Evolutionary conservation across 2,113 vertebrate genomes (phyloP), one percentile per base, ranked within the genome.

Genomic region (Theristicus caerulescens): DNA sequence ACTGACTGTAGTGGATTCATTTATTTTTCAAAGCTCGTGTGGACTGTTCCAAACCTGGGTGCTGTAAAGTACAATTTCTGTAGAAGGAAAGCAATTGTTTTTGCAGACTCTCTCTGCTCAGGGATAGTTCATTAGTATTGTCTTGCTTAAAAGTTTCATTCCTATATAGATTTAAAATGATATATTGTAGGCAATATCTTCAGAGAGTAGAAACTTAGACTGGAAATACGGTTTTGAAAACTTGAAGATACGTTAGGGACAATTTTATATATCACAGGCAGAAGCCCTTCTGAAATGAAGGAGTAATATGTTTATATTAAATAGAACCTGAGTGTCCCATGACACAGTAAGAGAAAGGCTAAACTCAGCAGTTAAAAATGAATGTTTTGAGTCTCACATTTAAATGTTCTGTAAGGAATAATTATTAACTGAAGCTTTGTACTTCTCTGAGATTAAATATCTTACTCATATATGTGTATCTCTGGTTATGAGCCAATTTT

Each of bases 401-500:
- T 52, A 67, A 93, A 55, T 86, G 49, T 55, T 88, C 84, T 82
- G 40, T 57, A 44, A 77, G 38, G 73, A 90, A 59, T 51, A 82
- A 51, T 88, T 78, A 26, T 84, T 93, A 24, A 88, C 80, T 92
- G 86, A 78, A 85, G 58, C 29, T 20, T 93, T 95, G 55, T 32
- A 49, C 32, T 81, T 83, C 67, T 94, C 76, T 57, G 66, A 85
- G 31, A 82, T 86, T 76, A 90, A 92, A 26, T 83, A 31, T 88
- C 49, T 89, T 82, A 34, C 64, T 91, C 51, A 13, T 83, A 24
- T 36, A 36, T 76, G 38, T 82, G 14, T 93, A 74, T 96, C 69
- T 97, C 87, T 96, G 83, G 49, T 92, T 96, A n/a, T 88, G 31
- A 82, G 90, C 82, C 81, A 95, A 26, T 65, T 86, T 86, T 96